Base-by-base conservation (phyloP, 2,888 invertebrate species). In the Andrena camellia region DNA sequence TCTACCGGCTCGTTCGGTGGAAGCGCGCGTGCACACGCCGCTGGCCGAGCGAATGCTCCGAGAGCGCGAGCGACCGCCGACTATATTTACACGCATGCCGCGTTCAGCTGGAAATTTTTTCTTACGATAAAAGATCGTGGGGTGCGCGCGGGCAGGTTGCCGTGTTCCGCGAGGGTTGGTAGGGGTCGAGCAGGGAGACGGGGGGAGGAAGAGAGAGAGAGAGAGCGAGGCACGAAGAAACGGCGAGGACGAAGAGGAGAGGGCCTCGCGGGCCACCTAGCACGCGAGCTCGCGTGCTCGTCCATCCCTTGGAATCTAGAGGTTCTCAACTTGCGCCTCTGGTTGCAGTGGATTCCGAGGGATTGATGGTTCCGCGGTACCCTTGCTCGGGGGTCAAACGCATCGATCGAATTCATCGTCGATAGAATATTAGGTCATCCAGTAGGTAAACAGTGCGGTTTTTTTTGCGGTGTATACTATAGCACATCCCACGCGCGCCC, bases 261-360 rank as follows among this genome's bases (percentile, higher is more conserved):
- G 68, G 81, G 84, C 84, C 85, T 82, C 83, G 86, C 82, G 87
- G 83, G 86, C 23, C 86, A 87, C 82, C 87, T 88, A 90, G 91
- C 93, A 93, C 93, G 93, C 93, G 89, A 93, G 81, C 88, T 93
- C 88, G 93, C 93, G 93, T 93, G 93, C 90, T 91, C 89, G 90
- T 90, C 88, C 92, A 92, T 92, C 93, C 92, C 92, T 90, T 81
- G 91, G 91, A 91, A 90, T 89, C 86, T 90, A 83, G 83, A 63
- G 92, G 93, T 93, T 92, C 92, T 90, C 91, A 92, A 91, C 90
- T 86, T 59, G 20, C 54, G 26, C n/a, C 50, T n/a, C 20, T 17
- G 7, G 42, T 62, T 63, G 33, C 17, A 5, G 42, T 42, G 35
- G 26, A 60, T 64, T 26, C 60, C 23, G 26, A 10, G 35, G 50